phyloP scores from a whole-genome alignment of 1,140 invertebrate genomes.

The Leptopilina boulardi region DNA sequence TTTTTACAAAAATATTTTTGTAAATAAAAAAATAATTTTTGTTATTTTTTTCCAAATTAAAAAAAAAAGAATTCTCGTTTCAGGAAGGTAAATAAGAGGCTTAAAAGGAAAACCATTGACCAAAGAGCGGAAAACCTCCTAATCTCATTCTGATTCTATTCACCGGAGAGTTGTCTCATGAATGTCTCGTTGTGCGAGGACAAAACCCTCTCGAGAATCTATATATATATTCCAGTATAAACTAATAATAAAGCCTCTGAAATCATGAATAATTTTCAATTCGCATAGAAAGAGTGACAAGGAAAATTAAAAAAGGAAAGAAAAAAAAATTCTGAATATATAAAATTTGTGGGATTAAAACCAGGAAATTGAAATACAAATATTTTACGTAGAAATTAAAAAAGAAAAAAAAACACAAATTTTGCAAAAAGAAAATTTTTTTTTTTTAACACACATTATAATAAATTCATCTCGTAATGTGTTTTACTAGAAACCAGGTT shows the following conservation, averaged over 20 bases:
- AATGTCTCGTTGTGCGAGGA: constrained; percentile 9
- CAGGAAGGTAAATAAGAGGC: not conserved
- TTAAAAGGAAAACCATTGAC: not conserved
- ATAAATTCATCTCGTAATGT: not conserved
- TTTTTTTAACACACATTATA: not conserved
- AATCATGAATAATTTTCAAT: not conserved
- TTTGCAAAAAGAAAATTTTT: not conserved
- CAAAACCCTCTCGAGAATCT: not conserved
- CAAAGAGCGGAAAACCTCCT: not conserved
- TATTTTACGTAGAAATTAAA: too few relatives aligned
- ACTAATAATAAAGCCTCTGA: not conserved
- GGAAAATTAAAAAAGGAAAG: not conserved
- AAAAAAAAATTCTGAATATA: not conserved
- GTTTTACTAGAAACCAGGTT: constrained; percentile 6
- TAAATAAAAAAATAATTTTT: too few relatives aligned
- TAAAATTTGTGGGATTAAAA: too few relatives aligned
- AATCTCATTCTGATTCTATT: constrained; percentile 6
- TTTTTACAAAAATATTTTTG: too few relatives aligned
- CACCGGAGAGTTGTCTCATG: not conserved
- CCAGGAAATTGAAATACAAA: too few relatives aligned
- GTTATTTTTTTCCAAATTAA: too few relatives aligned
- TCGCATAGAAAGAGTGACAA: not conserved
- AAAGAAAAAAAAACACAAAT: not conserved
- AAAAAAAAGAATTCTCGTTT: not conserved
- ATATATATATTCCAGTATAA: not conserved